Evolutionary conservation across 2,113 vertebrate species (phyloP).

Genomic region (Oenanthe melanoleuca): DNA sequence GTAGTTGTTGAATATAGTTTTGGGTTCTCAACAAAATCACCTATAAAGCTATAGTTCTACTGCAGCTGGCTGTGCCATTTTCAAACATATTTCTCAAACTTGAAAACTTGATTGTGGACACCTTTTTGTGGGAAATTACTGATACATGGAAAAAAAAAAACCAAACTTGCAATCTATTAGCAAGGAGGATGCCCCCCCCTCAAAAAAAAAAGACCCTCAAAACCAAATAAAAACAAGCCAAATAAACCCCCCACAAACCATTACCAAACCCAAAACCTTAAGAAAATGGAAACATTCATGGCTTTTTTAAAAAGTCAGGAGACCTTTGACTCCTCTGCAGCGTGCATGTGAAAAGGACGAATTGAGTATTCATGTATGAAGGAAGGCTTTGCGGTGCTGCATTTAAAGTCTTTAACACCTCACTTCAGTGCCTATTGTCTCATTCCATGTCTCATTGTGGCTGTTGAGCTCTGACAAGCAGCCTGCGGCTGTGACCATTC

Average conservation of each 20-base stretch:
- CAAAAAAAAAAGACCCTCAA: neutral
- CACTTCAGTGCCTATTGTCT: neutral
- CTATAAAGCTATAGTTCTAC: neutral
- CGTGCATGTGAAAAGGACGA: neutral
- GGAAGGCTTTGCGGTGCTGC: neutral
- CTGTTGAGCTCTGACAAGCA: neutral
- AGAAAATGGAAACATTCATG: neutral
- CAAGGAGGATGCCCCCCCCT: accelerated
- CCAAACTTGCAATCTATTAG: neutral
- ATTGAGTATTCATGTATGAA: neutral
- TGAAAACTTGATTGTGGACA: neutral
- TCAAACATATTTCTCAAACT: neutral
- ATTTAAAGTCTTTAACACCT: neutral
- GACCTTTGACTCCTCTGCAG: neutral
- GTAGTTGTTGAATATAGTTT: neutral
- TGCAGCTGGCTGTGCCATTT: neutral
- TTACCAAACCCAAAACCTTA: neutral
- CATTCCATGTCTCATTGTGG: accelerated
- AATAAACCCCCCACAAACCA: neutral
- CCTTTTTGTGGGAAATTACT: neutral
- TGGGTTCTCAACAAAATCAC: neutral
- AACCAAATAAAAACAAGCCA: neutral
- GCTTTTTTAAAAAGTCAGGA: neutral
- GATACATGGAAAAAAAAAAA: neutral
- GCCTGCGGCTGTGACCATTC: neutral